A percentile compares a stretch with the other conserved stretches of the same genome.
These are phyloP conservation scores for Halictus ligatus DNA, from an alignment of 2,888 invertebrate species.

Conservation along the genomic window DNA sequence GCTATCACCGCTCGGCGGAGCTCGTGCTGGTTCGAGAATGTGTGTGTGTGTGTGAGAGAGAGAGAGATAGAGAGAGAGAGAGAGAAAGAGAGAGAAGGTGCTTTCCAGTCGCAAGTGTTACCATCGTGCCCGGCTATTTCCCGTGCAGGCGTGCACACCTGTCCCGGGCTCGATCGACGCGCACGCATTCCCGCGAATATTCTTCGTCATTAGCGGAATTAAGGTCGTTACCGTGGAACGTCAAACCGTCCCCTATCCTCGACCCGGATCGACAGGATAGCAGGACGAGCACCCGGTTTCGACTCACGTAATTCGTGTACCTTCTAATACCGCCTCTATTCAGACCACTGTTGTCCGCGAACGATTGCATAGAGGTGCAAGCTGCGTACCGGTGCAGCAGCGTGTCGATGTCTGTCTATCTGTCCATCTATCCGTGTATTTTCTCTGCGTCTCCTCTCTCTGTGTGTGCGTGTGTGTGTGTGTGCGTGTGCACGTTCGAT, in stretches of 20 bases:
- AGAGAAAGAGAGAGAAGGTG: neutral
- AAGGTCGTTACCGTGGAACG: slow-evolving; percentile 51
- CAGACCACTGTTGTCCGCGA: slow-evolving; percentile 7
- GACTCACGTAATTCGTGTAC: slow-evolving; percentile 34
- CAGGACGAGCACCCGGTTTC: neutral
- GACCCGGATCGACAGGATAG: slow-evolving; percentile 50
- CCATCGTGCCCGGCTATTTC: neutral
- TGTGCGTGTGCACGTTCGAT: slow-evolving; percentile 3
- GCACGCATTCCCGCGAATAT: slow-evolving; percentile 35
- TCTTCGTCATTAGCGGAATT: slow-evolving; percentile 50
- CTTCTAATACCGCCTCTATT: slow-evolving; percentile 44
- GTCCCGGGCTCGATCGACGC: slow-evolving; percentile 21
- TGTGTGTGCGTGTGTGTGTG: neutral
- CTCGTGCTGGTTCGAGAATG: neutral
- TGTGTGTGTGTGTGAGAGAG: too few species aligned
- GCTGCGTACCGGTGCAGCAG: neutral
- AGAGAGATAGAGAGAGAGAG: neutral
- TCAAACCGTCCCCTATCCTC: slow-evolving; percentile 41
- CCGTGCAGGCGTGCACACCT: slow-evolving; percentile 3
- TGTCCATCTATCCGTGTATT: neutral
- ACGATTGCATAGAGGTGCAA: slow-evolving; percentile 23
- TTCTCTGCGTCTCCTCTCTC: too few species aligned
- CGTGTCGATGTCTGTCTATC: neutral
- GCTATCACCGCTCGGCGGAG: neutral
- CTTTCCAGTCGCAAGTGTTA: neutral